Evolutionary conservation across 2,113 vertebrate genomes (phyloP).

Genomic region (Hippocampus comes): DNA sequence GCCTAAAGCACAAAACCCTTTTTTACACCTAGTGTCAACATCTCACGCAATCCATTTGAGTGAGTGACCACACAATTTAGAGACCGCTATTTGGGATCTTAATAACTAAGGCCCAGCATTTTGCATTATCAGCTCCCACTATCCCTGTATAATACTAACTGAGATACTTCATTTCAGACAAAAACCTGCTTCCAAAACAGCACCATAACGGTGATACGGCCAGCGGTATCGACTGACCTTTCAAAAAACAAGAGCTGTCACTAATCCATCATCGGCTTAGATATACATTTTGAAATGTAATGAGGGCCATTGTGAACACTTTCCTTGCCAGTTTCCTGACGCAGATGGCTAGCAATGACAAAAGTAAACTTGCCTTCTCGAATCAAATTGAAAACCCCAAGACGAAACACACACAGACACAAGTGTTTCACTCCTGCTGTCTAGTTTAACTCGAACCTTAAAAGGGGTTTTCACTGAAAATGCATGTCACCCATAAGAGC

Average conservation of each 20-base stretch:
- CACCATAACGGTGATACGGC: constrained; percentile 22
- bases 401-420: not conserved
- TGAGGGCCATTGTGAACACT: constrained; percentile 39
- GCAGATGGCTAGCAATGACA: constrained; percentile 46
- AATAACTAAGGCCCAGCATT: too few species aligned
- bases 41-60: too few species aligned
- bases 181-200: too few species aligned
- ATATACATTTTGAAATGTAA: constrained; percentile 45
- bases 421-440: not conserved
- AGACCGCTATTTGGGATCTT: too few species aligned
- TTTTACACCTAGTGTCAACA: too few species aligned
- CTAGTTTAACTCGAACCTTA: not conserved
- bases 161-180: too few species aligned
- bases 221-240: constrained; percentile 52
- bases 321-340: constrained; percentile 28
- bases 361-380: not conserved
- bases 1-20: too few species aligned
- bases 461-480: not conserved
- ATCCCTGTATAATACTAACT: too few species aligned
- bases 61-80: too few species aligned
- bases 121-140: too few species aligned
- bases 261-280: constrained; percentile 43
- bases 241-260: constrained; percentile 41
- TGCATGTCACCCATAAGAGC: not conserved
- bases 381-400: not conserved